Percentiles rank a stretch among this genome's conserved stretches.
These are phyloP conservation scores for Taurulus bubalis DNA, from an alignment of 2,113 vertebrate species.

Conservation along the genomic window DNA sequence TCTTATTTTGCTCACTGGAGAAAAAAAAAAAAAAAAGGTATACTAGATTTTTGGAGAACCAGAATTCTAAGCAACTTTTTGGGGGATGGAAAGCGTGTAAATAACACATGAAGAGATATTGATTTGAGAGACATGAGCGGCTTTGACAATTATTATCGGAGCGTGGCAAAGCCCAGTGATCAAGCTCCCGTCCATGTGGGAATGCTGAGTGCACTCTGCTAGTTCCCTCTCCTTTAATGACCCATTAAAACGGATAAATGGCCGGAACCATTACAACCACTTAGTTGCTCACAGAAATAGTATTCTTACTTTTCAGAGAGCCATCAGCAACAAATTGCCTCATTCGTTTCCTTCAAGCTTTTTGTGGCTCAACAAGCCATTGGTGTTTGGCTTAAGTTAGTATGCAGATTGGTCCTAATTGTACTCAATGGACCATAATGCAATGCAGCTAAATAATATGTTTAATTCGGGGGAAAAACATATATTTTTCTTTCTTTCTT, in stretches of 20 bases:
- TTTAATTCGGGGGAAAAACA: neutral
- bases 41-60: neutral
- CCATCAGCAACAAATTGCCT: constrained; percentile 28
- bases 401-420: neutral
- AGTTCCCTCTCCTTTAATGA: constrained; percentile 30
- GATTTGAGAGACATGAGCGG: constrained; percentile 25
- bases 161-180: constrained; percentile 18
- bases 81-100: neutral
- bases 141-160: constrained; percentile 31
- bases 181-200: constrained; percentile 9
- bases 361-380: constrained; percentile 20
- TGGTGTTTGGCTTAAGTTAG: neutral
- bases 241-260: constrained; percentile 60
- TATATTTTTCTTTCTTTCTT: neutral
- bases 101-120: constrained; percentile 8
- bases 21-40: neutral
- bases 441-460: neutral
- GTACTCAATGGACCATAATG: neutral
- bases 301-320: constrained; percentile 45
- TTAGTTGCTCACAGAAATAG: constrained; percentile 37
- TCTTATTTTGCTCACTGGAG: neutral
- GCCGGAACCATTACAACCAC: constrained; percentile 57
- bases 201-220: constrained; percentile 53
- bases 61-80: neutral
- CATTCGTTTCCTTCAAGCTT: constrained; percentile 23